These are phyloP conservation scores for Paralinhomoeus sp. DNA, from an alignment of 2,888 invertebrate species.

Conservation along the genomic window DNA sequence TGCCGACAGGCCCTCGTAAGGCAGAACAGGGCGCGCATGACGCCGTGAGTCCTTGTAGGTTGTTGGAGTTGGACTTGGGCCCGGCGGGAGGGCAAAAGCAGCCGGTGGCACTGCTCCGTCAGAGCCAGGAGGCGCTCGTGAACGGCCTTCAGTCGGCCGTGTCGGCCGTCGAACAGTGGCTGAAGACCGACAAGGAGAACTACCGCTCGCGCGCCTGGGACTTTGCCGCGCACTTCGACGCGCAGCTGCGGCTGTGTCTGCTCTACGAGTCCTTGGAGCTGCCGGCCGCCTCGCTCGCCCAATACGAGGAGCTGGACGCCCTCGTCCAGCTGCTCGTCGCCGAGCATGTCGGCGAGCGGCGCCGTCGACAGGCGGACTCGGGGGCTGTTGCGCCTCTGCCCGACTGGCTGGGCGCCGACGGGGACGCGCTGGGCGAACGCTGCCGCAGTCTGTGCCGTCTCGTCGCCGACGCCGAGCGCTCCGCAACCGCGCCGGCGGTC, in stretches of 20 bases:
- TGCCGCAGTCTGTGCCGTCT: no score
- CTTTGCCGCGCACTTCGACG: not conserved
- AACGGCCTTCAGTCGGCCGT: not conserved
- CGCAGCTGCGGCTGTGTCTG: not conserved
- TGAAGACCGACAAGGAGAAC: not conserved
- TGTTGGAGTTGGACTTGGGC: not conserved
- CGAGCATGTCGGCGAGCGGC: no score
- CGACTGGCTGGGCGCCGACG: no score
- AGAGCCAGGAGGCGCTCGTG: not conserved
- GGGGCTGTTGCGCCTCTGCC: no score
- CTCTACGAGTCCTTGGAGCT: conserved; percentile 41
- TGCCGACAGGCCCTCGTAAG: no score
- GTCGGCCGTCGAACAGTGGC: not conserved
- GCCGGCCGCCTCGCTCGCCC: conserved; percentile 75
- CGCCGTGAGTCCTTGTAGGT: not conserved
- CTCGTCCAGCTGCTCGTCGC: conserved; percentile 43
- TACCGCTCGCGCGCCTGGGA: not conserved
- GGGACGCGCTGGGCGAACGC: no score
- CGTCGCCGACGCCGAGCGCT: no score
- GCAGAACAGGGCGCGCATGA: not conserved
- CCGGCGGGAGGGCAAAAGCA: not conserved
- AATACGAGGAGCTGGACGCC: conserved; percentile 88
- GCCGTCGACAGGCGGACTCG: no score
- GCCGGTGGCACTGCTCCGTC: not conserved
- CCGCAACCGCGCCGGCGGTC: no score